A percentile compares a stretch with the other conserved stretches of the same genome.
phyloP scores from a whole-genome alignment of 1,140 invertebrate genomes.

The Hestina assimilis region DNA sequence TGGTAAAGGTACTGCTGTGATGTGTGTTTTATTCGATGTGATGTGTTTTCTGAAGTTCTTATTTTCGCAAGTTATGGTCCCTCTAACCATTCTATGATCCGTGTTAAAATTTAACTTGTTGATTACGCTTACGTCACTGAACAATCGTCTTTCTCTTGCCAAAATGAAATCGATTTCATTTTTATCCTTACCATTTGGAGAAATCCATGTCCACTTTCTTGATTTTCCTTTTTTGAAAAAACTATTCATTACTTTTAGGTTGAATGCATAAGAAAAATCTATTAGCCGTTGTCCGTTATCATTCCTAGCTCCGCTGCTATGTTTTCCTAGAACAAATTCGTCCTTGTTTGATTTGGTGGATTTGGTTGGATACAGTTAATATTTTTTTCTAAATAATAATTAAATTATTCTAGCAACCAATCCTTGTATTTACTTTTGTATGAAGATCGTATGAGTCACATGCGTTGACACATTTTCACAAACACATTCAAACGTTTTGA shows the following conservation, averaged over 20 bases:
- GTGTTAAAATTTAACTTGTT: slow-evolving; percentile 38
- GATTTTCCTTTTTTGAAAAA: slow-evolving; percentile 29
- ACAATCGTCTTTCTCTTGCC: slow-evolving; percentile 19
- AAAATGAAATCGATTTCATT: slow-evolving; percentile 36
- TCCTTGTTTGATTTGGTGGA: slow-evolving; percentile 26
- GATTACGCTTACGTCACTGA: slow-evolving; percentile 23
- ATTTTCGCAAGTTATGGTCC: slow-evolving; percentile 7
- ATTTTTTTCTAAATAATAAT: no score
- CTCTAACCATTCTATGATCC: slow-evolving; percentile 39
- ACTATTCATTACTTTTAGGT: slow-evolving; percentile 35
- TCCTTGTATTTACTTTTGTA: no score
- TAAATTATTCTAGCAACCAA: no score
- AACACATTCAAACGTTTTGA: no score
- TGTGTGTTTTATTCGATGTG: neutral
- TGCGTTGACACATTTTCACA: no score
- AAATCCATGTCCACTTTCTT: slow-evolving; percentile 35
- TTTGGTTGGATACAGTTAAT: no score
- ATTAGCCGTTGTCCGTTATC: slow-evolving; percentile 28
- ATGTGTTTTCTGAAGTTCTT: slow-evolving; percentile 25
- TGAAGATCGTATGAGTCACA: no score
- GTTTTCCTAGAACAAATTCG: slow-evolving; percentile 31
- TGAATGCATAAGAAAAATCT: slow-evolving; percentile 26
- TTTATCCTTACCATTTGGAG: slow-evolving; percentile 28
- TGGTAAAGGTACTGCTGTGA: neutral
- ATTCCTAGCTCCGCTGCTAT: slow-evolving; percentile 25